Evolutionary conservation across 2,888 invertebrate genomes (phyloP), one percentile per base, ranked within the genome.

Genomic region (Disparrhopalites patrizii): DNA sequence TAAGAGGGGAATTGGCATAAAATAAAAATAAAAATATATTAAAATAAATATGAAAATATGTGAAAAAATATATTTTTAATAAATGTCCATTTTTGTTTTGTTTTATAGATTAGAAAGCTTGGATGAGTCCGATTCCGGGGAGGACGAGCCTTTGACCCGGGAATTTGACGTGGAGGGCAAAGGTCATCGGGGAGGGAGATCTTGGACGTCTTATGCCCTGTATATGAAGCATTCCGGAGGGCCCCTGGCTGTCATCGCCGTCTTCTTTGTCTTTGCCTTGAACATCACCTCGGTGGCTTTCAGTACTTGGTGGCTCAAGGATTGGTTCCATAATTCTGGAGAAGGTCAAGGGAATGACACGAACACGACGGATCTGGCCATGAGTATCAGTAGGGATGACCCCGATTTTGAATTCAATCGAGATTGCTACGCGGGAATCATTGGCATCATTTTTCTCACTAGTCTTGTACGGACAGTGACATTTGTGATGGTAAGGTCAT

Each of bases 251-350:
- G 75, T 79, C 38, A 68, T 79, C 40, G 74, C 81, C 33, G 78
- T 84, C 13, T 71, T 83, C 27, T 36, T 79, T 0, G 77, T 77
- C 40, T 83, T 84, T 69, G 75, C 81, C 5, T 25, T 83, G 36
- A 83, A 83, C 69, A 81, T 84, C 31, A 81, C 81, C 5, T 79
- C 82, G 13, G 80, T 81, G 18, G 81, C 83, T 1, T 83, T 85
- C 74, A 83, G 84, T 55, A 82, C 82, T 56, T 84, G 84, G 81
- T 86, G 85, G 85, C 78, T 86, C 5, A 81, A 83, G 3, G 77
- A 79, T 62, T 86, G 86, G 86, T 75, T 76, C 82, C 18, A 23
- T 20, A n/a, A n/a, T n/a, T n/a, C n/a, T n/a, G n/a, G n/a, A n/a
- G n/a, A n/a, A n/a, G n/a, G n/a, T n/a, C n/a, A n/a, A n/a, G n/a